Evolutionary conservation across 2,113 vertebrate genomes (phyloP).

Genomic region (Salvelinus alpinus): DNA sequence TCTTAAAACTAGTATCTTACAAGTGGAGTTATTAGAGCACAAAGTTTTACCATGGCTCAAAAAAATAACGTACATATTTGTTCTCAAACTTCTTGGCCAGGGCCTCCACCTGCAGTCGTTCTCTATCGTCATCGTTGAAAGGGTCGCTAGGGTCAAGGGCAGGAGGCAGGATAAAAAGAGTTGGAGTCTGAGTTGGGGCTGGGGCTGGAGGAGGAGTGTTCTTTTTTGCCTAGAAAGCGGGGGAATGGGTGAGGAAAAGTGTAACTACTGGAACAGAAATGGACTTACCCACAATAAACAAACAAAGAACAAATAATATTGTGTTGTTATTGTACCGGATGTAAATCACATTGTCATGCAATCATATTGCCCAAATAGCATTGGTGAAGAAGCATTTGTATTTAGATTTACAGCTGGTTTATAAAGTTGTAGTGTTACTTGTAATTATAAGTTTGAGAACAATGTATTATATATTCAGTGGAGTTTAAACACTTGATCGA

Average conservation of each 20-base stretch:
- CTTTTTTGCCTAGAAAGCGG: conserved; percentile 51
- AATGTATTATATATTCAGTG: background rate
- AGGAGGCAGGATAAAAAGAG: conserved; percentile 16
- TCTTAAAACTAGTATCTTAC: too few relatives aligned
- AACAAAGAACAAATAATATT: background rate
- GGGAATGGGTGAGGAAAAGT: conserved; percentile 12
- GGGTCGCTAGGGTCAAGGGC: conserved; percentile 72
- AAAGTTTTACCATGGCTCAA: too few relatives aligned
- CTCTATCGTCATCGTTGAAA: conserved; percentile 83
- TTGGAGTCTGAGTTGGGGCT: conserved; percentile 9
- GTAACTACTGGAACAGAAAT: background rate
- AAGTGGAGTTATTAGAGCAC: too few relatives aligned
- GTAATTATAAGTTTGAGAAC: background rate
- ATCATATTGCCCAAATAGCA: background rate
- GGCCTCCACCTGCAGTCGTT: conserved; percentile 86
- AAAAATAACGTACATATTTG: conserved; percentile 90
- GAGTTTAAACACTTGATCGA: too few relatives aligned
- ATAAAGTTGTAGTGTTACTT: background rate
- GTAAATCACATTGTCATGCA: background rate
- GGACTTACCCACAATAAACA: background rate
- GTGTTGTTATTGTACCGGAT: background rate
- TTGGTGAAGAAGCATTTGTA: background rate
- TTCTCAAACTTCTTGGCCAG: conserved; percentile 94
- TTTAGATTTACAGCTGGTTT: background rate
- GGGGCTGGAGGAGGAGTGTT: conserved; percentile 28